Percentiles rank a stretch among this genome's conserved stretches.
phyloP scores from a whole-genome alignment of 2,797 vertebrate genomes.

The Leptoclinus maculatus region DNA sequence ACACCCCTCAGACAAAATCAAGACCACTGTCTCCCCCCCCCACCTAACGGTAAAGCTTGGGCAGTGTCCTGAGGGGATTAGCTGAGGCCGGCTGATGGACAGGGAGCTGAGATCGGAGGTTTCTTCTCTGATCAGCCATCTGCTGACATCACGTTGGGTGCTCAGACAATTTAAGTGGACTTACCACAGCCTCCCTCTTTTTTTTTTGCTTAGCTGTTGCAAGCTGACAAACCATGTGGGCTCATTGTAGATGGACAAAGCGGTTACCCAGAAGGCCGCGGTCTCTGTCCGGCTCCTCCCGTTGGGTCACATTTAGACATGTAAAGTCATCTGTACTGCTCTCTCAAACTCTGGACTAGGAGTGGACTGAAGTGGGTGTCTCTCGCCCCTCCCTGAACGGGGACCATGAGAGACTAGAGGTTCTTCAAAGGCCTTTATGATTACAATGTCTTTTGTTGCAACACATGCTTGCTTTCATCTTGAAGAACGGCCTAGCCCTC shows the following conservation, averaged over 20 bases:
- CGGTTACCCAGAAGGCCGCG: not conserved
- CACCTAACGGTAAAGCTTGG: not conserved
- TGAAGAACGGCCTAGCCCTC: slow-evolving; percentile 43
- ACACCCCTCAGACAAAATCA: not conserved
- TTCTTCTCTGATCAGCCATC: slow-evolving; percentile 66
- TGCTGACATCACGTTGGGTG: slow-evolving; percentile 66
- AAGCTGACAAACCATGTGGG: slow-evolving; percentile 31
- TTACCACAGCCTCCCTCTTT: slow-evolving; percentile 29
- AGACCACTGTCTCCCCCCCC: not conserved
- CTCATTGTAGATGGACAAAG: not conserved
- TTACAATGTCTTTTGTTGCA: slow-evolving; percentile 68
- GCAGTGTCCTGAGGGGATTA: slow-evolving; percentile 50
- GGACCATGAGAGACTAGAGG: slow-evolving; percentile 59
- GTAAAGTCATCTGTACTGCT: slow-evolving; percentile 24
- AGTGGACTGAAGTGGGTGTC: slow-evolving; percentile 40
- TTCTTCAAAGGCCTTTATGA: slow-evolving; percentile 61
- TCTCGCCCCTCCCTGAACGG: slow-evolving; percentile 32
- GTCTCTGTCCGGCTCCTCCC: not conserved
- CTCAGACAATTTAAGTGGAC: slow-evolving; percentile 57
- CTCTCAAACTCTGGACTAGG: not conserved
- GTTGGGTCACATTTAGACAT: not conserved
- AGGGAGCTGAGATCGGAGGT: slow-evolving; percentile 69
- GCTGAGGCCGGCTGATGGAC: slow-evolving; percentile 57
- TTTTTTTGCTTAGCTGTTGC: slow-evolving; percentile 53
- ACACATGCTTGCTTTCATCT: slow-evolving; percentile 68